Conservation (phyloP, 2,888 invertebrate species). For the Portevinia maculata region DNA sequence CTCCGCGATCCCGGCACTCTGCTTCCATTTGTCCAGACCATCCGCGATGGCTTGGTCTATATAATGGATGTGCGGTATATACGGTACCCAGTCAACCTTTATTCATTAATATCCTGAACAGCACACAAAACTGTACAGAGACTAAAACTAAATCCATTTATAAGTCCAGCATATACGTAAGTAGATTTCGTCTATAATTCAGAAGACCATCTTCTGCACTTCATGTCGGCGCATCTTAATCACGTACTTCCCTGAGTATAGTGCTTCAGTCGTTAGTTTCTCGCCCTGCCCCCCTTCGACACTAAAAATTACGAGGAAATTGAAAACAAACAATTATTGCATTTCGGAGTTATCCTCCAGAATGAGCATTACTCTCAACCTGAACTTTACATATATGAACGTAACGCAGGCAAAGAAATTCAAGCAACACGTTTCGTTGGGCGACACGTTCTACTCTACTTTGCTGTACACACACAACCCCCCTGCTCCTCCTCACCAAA, state of each 20-base stretch:
- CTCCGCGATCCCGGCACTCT: too few species aligned
- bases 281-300: constrained; percentile 29
- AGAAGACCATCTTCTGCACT: constrained; percentile 11
- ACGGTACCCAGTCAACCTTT: too few species aligned
- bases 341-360: constrained; percentile 68
- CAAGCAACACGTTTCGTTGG: constrained; percentile 62
- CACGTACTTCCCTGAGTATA: constrained; percentile 55
- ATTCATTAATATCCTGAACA: too few species aligned
- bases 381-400: constrained; percentile 26
- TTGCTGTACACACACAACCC: constrained; percentile 29
- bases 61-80: too few species aligned
- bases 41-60: too few species aligned
- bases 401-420: constrained; percentile 9
- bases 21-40: too few species aligned
- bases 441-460: constrained; percentile 63
- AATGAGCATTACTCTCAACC: constrained; percentile 62
- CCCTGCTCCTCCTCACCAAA: constrained; percentile 31
- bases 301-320: constrained; percentile 70
- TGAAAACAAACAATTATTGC: constrained; percentile 75
- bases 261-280: constrained; percentile 61
- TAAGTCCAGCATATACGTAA: neutral
- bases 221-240: constrained; percentile 42
- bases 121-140: too few species aligned
- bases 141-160: too few species aligned
- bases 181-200: constrained; percentile 45